Evolutionary conservation across 2,888 invertebrate genomes (phyloP).

Genomic region (Hypercompe scribonia): DNA sequence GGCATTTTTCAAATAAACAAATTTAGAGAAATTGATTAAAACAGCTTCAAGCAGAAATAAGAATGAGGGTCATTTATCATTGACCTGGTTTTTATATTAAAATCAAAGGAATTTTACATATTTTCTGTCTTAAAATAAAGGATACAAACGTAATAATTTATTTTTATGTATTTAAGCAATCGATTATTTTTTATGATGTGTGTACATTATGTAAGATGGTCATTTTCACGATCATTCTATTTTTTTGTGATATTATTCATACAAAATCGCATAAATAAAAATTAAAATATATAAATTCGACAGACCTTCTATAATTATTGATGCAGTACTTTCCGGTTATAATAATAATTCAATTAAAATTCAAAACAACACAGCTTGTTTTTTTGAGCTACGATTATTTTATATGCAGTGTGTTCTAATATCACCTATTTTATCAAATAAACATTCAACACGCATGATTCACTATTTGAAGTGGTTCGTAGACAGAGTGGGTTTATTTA

Average conservation of each 20-base stretch:
- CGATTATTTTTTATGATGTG: too few relatives aligned
- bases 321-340: not conserved
- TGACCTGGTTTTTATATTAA: too few relatives aligned
- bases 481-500: not conserved
- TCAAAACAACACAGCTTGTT: not conserved
- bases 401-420: not conserved
- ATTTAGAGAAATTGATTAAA: too few relatives aligned
- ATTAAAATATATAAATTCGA: not conserved
- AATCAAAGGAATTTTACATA: too few relatives aligned
- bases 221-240: not conserved
- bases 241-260: not conserved
- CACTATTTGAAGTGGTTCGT: not conserved
- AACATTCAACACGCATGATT: not conserved
- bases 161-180: too few relatives aligned
- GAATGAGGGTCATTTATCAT: too few relatives aligned
- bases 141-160: too few relatives aligned
- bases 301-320: not conserved
- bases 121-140: too few relatives aligned
- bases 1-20: too few relatives aligned
- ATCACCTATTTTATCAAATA: conserved; percentile 1
- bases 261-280: not conserved
- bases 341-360: not conserved
- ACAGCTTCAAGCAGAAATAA: too few relatives aligned
- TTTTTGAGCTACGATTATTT: not conserved
- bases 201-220: too few relatives aligned